These are phyloP conservation scores for Calidris pygmaea DNA, from an alignment of 2,113 vertebrate genomes.

Conservation along the genomic window DNA sequence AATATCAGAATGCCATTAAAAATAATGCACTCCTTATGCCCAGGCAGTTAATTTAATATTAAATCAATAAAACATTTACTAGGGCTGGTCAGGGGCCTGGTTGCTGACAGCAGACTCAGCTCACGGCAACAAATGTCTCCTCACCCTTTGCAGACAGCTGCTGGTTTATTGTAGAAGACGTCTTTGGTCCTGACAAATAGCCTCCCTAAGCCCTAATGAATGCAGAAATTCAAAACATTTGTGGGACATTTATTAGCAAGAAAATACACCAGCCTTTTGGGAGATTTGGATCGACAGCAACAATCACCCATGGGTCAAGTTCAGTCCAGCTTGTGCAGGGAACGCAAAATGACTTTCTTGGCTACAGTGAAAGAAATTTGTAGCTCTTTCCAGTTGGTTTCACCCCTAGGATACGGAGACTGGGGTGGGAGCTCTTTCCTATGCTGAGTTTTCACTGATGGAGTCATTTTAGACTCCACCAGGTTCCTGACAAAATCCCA, in stretches of 20 bases:
- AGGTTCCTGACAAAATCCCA: neutral
- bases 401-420: neutral
- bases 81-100: slow-evolving; percentile 51
- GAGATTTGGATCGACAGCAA: slow-evolving; percentile 47
- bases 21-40: slow-evolving; percentile 72
- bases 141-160: slow-evolving; percentile 71
- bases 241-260: slow-evolving; percentile 70
- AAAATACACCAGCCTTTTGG: slow-evolving; percentile 45
- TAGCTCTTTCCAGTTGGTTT: neutral
- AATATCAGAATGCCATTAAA: slow-evolving; percentile 70
- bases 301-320: neutral
- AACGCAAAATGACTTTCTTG: neutral
- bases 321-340: neutral
- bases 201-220: slow-evolving; percentile 68
- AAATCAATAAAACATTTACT: slow-evolving; percentile 78
- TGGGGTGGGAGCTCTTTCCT: neutral
- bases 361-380: neutral
- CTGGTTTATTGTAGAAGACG: slow-evolving; percentile 70
- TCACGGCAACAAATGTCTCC: slow-evolving; percentile 61
- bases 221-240: slow-evolving; percentile 74
- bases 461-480: neutral
- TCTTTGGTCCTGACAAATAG: slow-evolving; percentile 73
- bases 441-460: neutral
- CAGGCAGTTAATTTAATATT: slow-evolving; percentile 76
- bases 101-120: slow-evolving; percentile 76